phyloP scores from a whole-genome alignment of 2,888 invertebrate species.

The Drosophila putrida region DNA sequence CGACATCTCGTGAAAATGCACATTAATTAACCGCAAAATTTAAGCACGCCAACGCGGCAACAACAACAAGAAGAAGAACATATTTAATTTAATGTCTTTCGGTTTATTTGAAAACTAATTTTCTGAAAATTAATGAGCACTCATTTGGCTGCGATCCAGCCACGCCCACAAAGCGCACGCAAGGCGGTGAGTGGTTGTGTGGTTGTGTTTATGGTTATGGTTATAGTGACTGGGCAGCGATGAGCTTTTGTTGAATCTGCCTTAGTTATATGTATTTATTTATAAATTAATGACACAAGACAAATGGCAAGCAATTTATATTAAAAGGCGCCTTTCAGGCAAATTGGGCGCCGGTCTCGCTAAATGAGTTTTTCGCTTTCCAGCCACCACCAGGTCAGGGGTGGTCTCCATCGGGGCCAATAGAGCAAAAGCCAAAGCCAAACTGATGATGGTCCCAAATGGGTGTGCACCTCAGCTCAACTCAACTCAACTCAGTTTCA shows the following conservation, averaged over 20 bases:
- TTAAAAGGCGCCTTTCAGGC: constrained; percentile 63
- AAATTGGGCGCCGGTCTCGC: constrained; percentile 61
- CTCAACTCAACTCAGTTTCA: not conserved
- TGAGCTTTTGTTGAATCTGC: constrained; percentile 58
- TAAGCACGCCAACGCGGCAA: constrained; percentile 56
- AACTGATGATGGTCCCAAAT: constrained; percentile 35
- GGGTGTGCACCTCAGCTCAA: constrained; percentile 37
- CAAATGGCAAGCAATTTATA: constrained; percentile 74
- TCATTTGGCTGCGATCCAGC: constrained; percentile 71
- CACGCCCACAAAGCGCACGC: constrained; percentile 76
- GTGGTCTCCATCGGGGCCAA: constrained; percentile 47
- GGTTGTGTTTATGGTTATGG: constrained; percentile 13
- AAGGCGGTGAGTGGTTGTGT: constrained; percentile 31
- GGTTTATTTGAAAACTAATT: constrained; percentile 70
- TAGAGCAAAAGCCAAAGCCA: constrained; percentile 32
- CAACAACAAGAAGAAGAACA: constrained; percentile 23
- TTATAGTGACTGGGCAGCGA: constrained; percentile 22
- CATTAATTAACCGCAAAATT: constrained; percentile 68
- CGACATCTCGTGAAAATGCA: constrained; percentile 54
- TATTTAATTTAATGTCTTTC: constrained; percentile 71
- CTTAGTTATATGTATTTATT: constrained; percentile 60
- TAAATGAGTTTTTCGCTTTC: constrained; percentile 50
- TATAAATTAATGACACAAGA: constrained; percentile 75
- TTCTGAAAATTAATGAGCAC: constrained; percentile 76
- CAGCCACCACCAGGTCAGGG: constrained; percentile 27